A percentile compares a stretch with the other conserved stretches of the same genome.
Conservation (phyloP, 2,113 vertebrate genomes). For the Boulengerochromis microlepis region DNA sequence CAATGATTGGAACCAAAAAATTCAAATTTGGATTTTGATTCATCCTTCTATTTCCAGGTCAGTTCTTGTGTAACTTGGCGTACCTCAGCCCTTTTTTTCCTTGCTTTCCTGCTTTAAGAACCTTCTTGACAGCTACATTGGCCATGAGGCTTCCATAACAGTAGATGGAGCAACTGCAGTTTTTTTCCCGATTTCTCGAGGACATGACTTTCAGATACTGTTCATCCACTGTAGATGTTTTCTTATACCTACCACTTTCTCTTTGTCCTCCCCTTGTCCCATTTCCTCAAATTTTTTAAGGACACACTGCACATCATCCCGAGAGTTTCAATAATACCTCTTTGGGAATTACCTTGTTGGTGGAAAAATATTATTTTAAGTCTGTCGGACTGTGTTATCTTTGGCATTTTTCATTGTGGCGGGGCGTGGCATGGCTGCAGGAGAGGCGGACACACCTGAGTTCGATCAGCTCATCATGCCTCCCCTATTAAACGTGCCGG, state of each 20-base stretch:
- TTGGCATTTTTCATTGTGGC: neutral
- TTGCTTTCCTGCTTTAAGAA: neutral
- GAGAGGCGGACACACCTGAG: neutral
- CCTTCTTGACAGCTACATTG: neutral
- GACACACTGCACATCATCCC: neutral
- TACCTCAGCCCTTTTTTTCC: neutral
- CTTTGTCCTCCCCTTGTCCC: neutral
- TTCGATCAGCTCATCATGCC: neutral
- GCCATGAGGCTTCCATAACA: neutral
- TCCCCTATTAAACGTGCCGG: fast-evolving
- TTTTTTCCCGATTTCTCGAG: fast-evolving
- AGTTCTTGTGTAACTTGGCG: neutral
- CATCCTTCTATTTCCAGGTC: neutral
- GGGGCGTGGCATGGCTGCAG: neutral
- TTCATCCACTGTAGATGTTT: neutral
- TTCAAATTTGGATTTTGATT: neutral
- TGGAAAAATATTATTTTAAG: neutral
- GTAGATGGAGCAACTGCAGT: neutral
- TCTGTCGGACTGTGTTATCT: neutral
- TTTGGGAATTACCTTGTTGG: neutral
- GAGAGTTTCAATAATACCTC: neutral
- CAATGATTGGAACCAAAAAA: neutral
- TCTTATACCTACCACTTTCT: neutral
- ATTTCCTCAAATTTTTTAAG: neutral
- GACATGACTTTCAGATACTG: neutral